These are phyloP conservation scores for Epirrhoe tristata DNA, from an alignment of 2,888 invertebrate genomes.

Conservation along the genomic window DNA sequence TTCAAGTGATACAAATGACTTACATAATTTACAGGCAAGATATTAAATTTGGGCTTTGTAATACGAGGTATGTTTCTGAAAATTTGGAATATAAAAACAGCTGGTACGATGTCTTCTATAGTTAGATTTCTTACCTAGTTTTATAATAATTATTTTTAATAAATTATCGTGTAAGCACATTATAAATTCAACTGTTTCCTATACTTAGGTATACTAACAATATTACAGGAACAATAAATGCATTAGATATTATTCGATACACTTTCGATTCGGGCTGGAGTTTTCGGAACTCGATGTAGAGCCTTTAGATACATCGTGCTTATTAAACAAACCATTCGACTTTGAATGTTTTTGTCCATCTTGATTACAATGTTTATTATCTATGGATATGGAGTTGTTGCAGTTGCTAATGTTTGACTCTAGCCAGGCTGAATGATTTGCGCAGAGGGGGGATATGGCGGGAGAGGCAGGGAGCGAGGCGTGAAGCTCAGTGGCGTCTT, in stretches of 20 bases:
- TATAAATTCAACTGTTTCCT: conserved; percentile 22
- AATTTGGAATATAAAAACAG: background rate
- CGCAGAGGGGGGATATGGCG: conserved; percentile 55
- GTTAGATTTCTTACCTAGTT: background rate
- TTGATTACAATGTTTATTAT: conserved; percentile 6
- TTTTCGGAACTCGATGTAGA: conserved; percentile 25
- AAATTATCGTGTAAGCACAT: conserved; percentile 19
- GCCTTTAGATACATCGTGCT: conserved; percentile 22
- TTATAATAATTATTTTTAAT: conserved; percentile 7
- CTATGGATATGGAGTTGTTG: conserved; percentile 23
- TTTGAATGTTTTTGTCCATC: conserved; percentile 5
- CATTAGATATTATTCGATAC: conserved; percentile 38
- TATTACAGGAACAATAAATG: conserved; percentile 33
- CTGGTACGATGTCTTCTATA: too few relatives aligned
- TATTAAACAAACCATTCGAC: conserved; percentile 23
- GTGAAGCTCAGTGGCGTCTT: conserved; percentile 60
- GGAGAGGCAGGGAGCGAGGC: conserved; percentile 65
- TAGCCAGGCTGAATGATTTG: conserved; percentile 40
- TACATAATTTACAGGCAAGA: background rate
- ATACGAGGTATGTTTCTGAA: background rate
- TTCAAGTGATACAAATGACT: background rate
- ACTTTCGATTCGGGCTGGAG: conserved; percentile 35
- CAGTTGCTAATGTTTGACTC: conserved; percentile 31
- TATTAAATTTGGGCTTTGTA: background rate
- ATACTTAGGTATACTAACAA: conserved; percentile 6